Base-by-base conservation (phyloP, 1,140 invertebrate genomes). In the Theocolax elegans region DNA sequence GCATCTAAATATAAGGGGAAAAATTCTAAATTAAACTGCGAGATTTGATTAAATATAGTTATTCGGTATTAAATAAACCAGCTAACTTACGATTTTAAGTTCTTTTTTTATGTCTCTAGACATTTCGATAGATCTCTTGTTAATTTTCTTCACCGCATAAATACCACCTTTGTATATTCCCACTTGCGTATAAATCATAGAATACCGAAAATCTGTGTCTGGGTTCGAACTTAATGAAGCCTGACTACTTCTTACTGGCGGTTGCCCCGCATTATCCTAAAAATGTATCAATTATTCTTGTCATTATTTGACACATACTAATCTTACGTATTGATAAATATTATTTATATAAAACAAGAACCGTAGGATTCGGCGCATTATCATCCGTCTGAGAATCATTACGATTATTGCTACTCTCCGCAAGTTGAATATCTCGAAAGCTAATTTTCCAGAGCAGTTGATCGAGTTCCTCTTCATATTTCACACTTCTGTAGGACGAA, bases 401-500 rank as follows among this genome's bases (percentile, higher is more conserved):
- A n/a, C 12, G 53, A 40, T 6, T 63, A 13, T 70, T 59, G 19
- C 79, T 81, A 7, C 74, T 69, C 35, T 80, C 81, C 67, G 88
- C 89, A 64, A 91, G 87, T 79, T 93, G 90, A 56, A 95, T 93
- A 72, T 99, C 96, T 71, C 92, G 92, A 83, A 92, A 96, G 84
- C 98, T 97, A 23, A 99, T 93, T 84, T 97, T 97, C 97, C 97
- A 99, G 0, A 98, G 87, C 19, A 98, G 85, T 48, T 93, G 95
- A 76, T 98, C 96, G 66, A 99, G 85, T 79, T 98, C 96, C 78
- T 97, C 95, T 78, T 98, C 97, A 81, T 98, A 97, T 21, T 91
- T 90, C 94, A 95, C 97, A 80, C 97, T 97, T 59, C 96, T 89
- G 82, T 95, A 95, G 1, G 93, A n/a, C n/a, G n/a, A n/a, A n/a